phyloP scores from a whole-genome alignment of 1,140 invertebrate genomes.

The Ceratosolen fusciceps region DNA sequence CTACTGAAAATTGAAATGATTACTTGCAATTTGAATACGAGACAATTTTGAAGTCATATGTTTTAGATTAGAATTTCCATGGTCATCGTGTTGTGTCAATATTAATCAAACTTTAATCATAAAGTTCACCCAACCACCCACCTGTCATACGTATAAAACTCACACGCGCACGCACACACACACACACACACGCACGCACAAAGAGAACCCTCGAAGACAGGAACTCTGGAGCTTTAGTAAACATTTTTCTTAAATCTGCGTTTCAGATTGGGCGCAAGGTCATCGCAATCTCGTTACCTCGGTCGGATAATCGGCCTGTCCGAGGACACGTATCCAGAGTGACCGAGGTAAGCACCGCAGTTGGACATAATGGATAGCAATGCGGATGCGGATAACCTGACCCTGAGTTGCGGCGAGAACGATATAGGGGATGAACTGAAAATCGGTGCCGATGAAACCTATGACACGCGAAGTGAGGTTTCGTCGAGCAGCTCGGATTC shows the following conservation, averaged over 20 bases:
- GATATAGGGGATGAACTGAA: slow-evolving; percentile 81
- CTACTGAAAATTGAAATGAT: neutral
- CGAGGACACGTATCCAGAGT: slow-evolving; percentile 40
- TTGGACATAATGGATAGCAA: slow-evolving; percentile 55
- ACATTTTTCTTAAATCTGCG: slow-evolving; percentile 12
- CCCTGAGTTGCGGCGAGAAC: slow-evolving; percentile 79
- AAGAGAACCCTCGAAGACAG: too few relatives aligned
- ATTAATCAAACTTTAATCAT: neutral
- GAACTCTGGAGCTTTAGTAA: neutral
- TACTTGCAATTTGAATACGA: neutral
- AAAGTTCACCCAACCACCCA: neutral
- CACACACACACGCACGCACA: too few relatives aligned
- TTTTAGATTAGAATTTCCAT: neutral
- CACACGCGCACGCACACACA: too few relatives aligned
- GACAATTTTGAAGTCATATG: neutral
- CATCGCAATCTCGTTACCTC: neutral
- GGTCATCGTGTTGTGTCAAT: slow-evolving; percentile 28
- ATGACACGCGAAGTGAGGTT: slow-evolving; percentile 85
- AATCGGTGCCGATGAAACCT: slow-evolving; percentile 77
- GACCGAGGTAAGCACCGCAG: slow-evolving; percentile 5
- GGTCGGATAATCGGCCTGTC: slow-evolving; percentile 19
- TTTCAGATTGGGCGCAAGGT: slow-evolving; percentile 39
- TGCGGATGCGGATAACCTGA: slow-evolving; percentile 78
- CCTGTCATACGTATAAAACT: too few relatives aligned
- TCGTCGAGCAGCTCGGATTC: slow-evolving; percentile 79